These are phyloP conservation scores for Drosophila sordidula DNA, from an alignment of 2,888 invertebrate species.

Conservation along the genomic window DNA sequence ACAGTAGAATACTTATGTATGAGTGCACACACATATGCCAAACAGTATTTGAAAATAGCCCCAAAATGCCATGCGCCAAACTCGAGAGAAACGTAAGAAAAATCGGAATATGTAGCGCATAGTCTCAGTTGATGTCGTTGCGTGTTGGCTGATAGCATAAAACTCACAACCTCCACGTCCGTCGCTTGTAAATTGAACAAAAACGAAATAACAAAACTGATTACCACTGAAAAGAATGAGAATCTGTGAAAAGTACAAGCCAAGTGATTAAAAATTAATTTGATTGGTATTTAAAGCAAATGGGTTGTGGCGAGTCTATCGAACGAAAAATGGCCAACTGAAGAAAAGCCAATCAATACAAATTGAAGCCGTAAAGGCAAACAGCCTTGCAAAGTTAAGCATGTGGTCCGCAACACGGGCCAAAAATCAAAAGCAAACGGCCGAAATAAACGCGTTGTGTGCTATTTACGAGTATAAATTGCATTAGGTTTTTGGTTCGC, in stretches of 20 bases:
- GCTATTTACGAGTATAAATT: constrained; percentile 34
- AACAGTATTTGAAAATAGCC: constrained; percentile 51
- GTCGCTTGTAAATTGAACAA: constrained; percentile 21
- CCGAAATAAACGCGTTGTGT: constrained; percentile 19
- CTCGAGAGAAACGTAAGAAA: constrained; percentile 42
- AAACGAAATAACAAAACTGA: constrained; percentile 29
- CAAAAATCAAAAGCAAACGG: constrained; percentile 25
- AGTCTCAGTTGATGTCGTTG: constrained; percentile 69
- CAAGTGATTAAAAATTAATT: constrained; percentile 14
- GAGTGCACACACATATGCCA: neutral
- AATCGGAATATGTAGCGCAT: constrained; percentile 62
- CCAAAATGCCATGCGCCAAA: constrained; percentile 53
- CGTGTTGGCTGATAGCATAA: constrained; percentile 66
- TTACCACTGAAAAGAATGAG: constrained; percentile 9
- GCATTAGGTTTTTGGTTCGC: constrained; percentile 47
- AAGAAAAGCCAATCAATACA: constrained; percentile 44
- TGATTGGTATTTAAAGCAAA: neutral
- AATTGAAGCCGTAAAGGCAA: constrained; percentile 36
- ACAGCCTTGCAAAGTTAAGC: constrained; percentile 32
- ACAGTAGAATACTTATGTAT: constrained; percentile 3
- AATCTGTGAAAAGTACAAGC: constrained; percentile 16
- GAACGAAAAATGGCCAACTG: constrained; percentile 6
- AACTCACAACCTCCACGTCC: constrained; percentile 45
- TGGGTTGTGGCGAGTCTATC: constrained; percentile 6
- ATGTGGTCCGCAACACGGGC: constrained; percentile 17